A percentile compares a stretch with the other conserved stretches of the same genome.
Conservation (phyloP, 2,113 vertebrate genomes). For the Panthera uncia region DNA sequence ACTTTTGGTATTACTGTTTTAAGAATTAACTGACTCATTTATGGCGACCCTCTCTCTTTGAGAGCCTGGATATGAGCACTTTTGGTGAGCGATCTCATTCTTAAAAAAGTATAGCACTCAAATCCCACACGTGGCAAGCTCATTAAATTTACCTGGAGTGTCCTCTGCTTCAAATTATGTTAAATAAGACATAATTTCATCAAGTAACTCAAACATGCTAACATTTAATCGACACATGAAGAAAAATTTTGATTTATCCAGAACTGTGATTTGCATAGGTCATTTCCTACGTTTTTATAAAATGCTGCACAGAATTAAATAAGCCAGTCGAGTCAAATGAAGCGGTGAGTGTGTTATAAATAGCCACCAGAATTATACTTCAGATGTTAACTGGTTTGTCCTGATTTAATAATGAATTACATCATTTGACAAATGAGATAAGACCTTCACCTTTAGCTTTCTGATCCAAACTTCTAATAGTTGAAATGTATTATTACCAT, state of each 20-base stretch:
- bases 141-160: slow-evolving; percentile 65
- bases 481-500: slow-evolving; percentile 65
- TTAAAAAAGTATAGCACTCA: slow-evolving; percentile 32
- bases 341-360: slow-evolving; percentile 47
- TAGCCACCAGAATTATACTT: slow-evolving; percentile 66
- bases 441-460: slow-evolving; percentile 71
- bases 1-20: slow-evolving; percentile 32
- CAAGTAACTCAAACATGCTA: neutral
- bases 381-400: slow-evolving; percentile 63
- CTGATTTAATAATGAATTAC: slow-evolving; percentile 72
- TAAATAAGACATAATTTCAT: slow-evolving; percentile 27
- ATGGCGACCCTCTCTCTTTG: neutral
- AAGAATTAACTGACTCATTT: slow-evolving; percentile 25
- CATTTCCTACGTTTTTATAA: slow-evolving; percentile 45
- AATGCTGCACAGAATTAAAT: slow-evolving; percentile 25
- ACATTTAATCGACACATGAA: slow-evolving; percentile 33
- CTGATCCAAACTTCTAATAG: slow-evolving; percentile 63
- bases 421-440: slow-evolving; percentile 73
- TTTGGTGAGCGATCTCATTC: neutral
- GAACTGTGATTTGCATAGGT: slow-evolving; percentile 40
- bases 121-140: slow-evolving; percentile 39
- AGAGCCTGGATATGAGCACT: neutral
- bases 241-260: slow-evolving; percentile 45
- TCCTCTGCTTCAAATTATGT: slow-evolving; percentile 55
- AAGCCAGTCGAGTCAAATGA: slow-evolving; percentile 27